A percentile compares a stretch with the other conserved stretches of the same genome.
These are phyloP conservation scores for Indicator maculatus DNA, from an alignment of 2,113 vertebrate species.

Conservation along the genomic window DNA sequence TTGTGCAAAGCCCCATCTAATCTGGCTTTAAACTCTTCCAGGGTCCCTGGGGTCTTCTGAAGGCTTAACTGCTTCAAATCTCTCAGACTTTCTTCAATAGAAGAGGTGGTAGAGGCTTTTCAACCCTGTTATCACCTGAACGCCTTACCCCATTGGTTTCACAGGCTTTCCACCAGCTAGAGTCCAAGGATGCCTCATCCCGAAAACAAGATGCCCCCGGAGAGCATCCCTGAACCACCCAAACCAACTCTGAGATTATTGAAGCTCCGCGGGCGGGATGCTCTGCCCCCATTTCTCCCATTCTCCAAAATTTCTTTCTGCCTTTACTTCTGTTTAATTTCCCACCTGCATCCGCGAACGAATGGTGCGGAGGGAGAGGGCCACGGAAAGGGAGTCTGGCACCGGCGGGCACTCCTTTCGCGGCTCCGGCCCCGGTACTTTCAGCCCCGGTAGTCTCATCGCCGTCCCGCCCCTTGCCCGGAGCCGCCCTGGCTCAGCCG, in stretches of 20 bases:
- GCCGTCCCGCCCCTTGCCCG: not conserved
- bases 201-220: too few relatives aligned
- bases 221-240: not conserved
- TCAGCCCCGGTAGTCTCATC: accelerated
- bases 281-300: not conserved
- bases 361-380: accelerated
- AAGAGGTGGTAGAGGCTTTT: not conserved
- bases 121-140: not conserved
- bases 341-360: accelerated
- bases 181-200: not conserved
- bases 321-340: not conserved
- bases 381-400: not conserved
- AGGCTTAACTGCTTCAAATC: not conserved
- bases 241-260: accelerated
- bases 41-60: not conserved
- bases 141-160: not conserved
- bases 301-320: not conserved
- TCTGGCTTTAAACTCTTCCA: not conserved
- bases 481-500: not conserved
- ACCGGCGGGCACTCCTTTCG: not conserved
- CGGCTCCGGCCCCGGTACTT: accelerated
- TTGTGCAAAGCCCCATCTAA: accelerated
- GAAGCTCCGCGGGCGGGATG: not conserved
- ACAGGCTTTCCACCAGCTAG: not conserved
- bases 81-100: accelerated